Evolutionary conservation across 2,797 vertebrate species (phyloP).

Genomic region (Coccyzus lansbergi): DNA sequence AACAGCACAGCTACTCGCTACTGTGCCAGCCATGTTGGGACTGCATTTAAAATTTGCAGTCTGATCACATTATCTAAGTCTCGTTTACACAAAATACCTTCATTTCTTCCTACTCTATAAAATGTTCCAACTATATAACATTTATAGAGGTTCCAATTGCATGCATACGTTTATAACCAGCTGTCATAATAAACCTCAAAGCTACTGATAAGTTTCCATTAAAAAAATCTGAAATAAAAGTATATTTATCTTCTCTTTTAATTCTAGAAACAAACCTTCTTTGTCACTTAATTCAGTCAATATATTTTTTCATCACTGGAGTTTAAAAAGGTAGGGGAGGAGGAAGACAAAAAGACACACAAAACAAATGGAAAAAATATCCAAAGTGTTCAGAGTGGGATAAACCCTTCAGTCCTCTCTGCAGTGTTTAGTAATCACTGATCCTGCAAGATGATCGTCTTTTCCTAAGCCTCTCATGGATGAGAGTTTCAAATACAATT

Average conservation of each 20-base stretch:
- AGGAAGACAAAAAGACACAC: not conserved
- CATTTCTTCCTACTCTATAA: not conserved
- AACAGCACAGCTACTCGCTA: not conserved
- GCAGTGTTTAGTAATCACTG: not conserved
- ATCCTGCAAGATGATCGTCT: constrained; percentile 25
- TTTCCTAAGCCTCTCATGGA: not conserved
- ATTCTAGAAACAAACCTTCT: not conserved
- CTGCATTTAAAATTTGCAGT: constrained; percentile 9
- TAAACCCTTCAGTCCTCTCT: not conserved
- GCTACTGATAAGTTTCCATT: not conserved
- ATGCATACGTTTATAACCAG: not conserved
- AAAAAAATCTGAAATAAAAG: not conserved
- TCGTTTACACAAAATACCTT: constrained; percentile 7
- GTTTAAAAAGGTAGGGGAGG: not conserved
- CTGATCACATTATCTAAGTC: constrained; percentile 3
- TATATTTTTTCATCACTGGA: not conserved
- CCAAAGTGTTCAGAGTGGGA: not conserved
- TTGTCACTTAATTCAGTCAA: not conserved
- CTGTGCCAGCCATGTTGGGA: not conserved
- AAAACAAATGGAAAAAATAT: not conserved
- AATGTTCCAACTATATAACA: not conserved
- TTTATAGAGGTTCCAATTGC: not conserved
- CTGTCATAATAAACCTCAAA: not conserved
- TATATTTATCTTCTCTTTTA: not conserved
- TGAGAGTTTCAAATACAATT: constrained; percentile 25